These are phyloP conservation scores for Eupithecia exiguata DNA, from an alignment of 2,888 invertebrate genomes.

Conservation along the genomic window DNA sequence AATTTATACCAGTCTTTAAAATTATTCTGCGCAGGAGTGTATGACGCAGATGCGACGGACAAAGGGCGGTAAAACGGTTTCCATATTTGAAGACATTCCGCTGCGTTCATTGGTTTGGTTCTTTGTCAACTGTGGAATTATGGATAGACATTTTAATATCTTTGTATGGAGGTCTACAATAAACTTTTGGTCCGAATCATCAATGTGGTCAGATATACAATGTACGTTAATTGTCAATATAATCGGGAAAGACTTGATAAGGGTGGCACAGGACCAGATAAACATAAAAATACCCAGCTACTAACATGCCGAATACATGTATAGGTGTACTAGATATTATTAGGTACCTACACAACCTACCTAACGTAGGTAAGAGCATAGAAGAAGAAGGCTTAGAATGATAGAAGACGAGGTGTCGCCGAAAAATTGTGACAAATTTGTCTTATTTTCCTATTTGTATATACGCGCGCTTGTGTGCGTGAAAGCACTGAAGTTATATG, in stretches of 20 bases:
- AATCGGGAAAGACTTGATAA: background rate
- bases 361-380: no score
- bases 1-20: constrained; percentile 61
- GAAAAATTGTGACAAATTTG: no score
- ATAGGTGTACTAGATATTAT: background rate
- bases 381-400: no score
- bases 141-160: background rate
- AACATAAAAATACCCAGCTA: background rate
- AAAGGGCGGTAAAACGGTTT: constrained; percentile 36
- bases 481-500: no score
- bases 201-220: no score
- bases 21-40: constrained; percentile 62
- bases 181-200: background rate
- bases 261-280: background rate
- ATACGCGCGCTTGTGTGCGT: no score
- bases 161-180: background rate
- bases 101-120: background rate
- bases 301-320: background rate
- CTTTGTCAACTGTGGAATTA: constrained; percentile 3
- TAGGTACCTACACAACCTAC: no score
- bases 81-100: constrained; percentile 24
- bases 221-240: background rate
- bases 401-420: no score
- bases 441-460: no score
- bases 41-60: constrained; percentile 56